Percentiles rank a stretch among this genome's conserved stretches.
phyloP scores from a whole-genome alignment of 2,113 vertebrate genomes.

The western clawed frog (Xenopus tropicalis) region DNA sequence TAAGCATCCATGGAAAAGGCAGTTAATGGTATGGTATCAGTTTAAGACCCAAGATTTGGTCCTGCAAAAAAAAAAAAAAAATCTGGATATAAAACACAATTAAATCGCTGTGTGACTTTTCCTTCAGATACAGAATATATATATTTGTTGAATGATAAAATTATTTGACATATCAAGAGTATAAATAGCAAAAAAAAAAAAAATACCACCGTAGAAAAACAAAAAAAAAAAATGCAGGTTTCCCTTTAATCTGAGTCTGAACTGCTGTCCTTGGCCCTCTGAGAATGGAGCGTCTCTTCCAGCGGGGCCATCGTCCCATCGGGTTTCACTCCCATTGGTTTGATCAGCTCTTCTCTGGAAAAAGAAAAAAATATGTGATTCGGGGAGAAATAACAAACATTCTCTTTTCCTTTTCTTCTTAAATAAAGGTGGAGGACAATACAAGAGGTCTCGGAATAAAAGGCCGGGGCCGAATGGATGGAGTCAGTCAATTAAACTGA shows the following conservation, averaged over 20 bases:
- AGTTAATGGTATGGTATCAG: no score
- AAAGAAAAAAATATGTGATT: conserved; percentile 55
- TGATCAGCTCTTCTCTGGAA: conserved; percentile 88
- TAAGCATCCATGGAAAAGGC: no score
- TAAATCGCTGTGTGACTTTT: no score
- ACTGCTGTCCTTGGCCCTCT: conserved; percentile 68
- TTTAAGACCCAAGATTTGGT: no score
- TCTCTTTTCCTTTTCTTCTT: background rate
- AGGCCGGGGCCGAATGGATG: conserved; percentile 61
- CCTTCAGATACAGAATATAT: no score
- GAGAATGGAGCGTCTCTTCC: conserved; percentile 77
- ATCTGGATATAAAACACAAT: no score
- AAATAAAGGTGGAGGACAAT: conserved; percentile 54
- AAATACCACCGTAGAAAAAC: conserved; percentile 56
- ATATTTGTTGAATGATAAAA: conserved; percentile 11
- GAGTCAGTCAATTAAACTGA: conserved; percentile 64
- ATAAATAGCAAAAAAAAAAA: conserved; percentile 57
- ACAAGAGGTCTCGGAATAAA: background rate
- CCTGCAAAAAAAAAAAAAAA: no score
- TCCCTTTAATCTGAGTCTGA: conserved; percentile 84
- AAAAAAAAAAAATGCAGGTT: conserved; percentile 52
- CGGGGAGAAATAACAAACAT: conserved; percentile 52
- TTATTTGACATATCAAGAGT: conserved; percentile 57
- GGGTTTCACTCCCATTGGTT: conserved; percentile 88
- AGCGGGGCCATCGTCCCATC: conserved; percentile 91